A percentile compares a stretch with the other conserved stretches of the same genome.
phyloP scores from a whole-genome alignment of 2,797 vertebrate species.

The Sylvilagus floridanus region DNA sequence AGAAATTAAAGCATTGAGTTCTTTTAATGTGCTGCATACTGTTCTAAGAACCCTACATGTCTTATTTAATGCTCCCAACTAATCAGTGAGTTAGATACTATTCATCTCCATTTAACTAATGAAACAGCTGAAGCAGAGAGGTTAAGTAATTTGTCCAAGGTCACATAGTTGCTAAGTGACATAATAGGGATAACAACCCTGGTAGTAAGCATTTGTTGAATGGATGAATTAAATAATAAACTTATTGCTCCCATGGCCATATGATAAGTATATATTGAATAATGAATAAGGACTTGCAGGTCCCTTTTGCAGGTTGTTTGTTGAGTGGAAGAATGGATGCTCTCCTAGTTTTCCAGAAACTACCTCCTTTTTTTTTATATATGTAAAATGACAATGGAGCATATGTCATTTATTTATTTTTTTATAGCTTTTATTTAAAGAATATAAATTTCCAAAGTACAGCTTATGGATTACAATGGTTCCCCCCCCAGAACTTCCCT shows the following conservation, averaged over 20 bases:
- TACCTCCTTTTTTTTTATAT: too few relatives aligned
- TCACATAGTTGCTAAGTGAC: neutral
- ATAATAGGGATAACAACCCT: neutral
- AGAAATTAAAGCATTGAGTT: neutral
- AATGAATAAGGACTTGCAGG: neutral
- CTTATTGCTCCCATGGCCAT: neutral
- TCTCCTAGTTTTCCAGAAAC: neutral
- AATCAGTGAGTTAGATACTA: neutral
- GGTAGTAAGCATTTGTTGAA: neutral
- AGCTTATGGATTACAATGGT: too few relatives aligned
- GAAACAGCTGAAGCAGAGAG: neutral
- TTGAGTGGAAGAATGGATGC: neutral
- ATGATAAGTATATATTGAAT: neutral
- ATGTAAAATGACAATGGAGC: too few relatives aligned
- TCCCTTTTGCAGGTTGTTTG: neutral
- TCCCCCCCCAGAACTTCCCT: too few relatives aligned
- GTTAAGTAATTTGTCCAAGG: neutral
- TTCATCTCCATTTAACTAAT: neutral
- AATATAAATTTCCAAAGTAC: too few relatives aligned
- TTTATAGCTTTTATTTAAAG: too few relatives aligned
- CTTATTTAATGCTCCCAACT: neutral
- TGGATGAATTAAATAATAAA: neutral
- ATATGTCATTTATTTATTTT: too few relatives aligned
- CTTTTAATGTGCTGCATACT: neutral
- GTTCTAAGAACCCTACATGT: neutral